Evolutionary conservation across 2,113 vertebrate species (phyloP), one percentile per base, ranked within the genome.

Genomic region (Seriola quinqueradiata): DNA sequence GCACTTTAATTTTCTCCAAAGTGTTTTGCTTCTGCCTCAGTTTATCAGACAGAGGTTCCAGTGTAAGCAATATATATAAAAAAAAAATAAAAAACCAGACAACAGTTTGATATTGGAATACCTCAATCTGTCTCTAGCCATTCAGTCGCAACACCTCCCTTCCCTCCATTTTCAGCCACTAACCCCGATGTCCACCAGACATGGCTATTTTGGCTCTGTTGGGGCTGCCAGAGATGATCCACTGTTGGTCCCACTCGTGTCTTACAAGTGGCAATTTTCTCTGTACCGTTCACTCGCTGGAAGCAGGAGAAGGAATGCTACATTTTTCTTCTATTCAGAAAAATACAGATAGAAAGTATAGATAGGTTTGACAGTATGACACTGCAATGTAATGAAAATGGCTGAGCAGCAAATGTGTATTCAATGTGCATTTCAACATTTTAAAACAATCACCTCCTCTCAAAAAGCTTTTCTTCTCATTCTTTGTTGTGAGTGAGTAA

Each of bases 351-450:
- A 23, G n/a, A 67, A 58, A 34, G 38, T 46, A 3, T 58, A 58
- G 17, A 77, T 34, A 19, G 28, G 28, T 28, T 28, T 66, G 36
- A 66, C 61, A 63, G 63, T n/a, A 77, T 58, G 38, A 50, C 23
- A 46, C 25, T 16, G 19, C 34, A 11, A 1, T 10, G 55, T 46
- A 32, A 46, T 59, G 25, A 46, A 52, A 75, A 52, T 46, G 64
- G 36, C 14, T 21, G 3, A 60, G 64, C 65, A 12, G 16, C 9
- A 69, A 77, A 60, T 69, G 34, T 69, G 75, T 44, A 60, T 50
- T 69, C 42, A 69, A 69, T 61, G 19, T 60, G 28, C 42, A 52
- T 52, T 52, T 52, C 50, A 52, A 21, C 17, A 52, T 52, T 21
- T 9, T 16, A 44, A 44, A 44, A 50, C 16, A 19, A 50, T 17